Base-by-base conservation (phyloP, 1,140 invertebrate genomes). In the Wasmannia auropunctata region DNA sequence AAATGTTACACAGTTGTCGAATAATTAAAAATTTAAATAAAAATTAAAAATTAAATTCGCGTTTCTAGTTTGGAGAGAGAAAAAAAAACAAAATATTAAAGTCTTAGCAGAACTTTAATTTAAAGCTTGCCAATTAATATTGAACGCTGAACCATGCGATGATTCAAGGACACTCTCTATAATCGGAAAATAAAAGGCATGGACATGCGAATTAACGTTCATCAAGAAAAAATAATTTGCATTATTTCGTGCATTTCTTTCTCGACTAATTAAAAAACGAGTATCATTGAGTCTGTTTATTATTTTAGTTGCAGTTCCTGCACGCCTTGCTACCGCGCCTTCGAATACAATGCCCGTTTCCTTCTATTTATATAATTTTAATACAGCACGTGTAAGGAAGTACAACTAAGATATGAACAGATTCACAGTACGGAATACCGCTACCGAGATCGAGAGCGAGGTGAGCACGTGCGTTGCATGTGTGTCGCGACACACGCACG, bases 401-500 rank as follows among this genome's bases (percentile, higher is more conserved):
- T 65, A 63, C 60, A 79, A 65, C 34, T 58, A 74, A 60, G 16
- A n/a, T 14, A 54, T 28, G 28, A 79, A 63, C 16, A 72, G 51
- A 81, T n/a, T 51, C 28, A n/a, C 25, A 83, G 74, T 83, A 74
- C 67, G 51, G 51, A 72, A 74, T 83, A 83, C 25, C 67, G n/a
- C 67, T 72, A 72, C 79, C 79, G 25, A 51, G 37, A 72, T 31
- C 16, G 22, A 70, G 49, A 69, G 46, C 37, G 34, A 56, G 37
- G 19, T 7, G 25, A 83, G 16, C 34, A 28, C 56, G 49, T 43
- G 43, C 62, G 19, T 4, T 25, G 34, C n/a, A 8, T 16, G 40
- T 22, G 28, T 31, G 37, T 31, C 16, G 19, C 16, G n/a, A 25
- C 4, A 28, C 25, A 8, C 7, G 10, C 19, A 16, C 0, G 62